A percentile compares a stretch with the other conserved stretches of the same genome.
These are phyloP conservation scores for Bombus sylvicola DNA, from an alignment of 1,140 invertebrate genomes.

Conservation along the genomic window DNA sequence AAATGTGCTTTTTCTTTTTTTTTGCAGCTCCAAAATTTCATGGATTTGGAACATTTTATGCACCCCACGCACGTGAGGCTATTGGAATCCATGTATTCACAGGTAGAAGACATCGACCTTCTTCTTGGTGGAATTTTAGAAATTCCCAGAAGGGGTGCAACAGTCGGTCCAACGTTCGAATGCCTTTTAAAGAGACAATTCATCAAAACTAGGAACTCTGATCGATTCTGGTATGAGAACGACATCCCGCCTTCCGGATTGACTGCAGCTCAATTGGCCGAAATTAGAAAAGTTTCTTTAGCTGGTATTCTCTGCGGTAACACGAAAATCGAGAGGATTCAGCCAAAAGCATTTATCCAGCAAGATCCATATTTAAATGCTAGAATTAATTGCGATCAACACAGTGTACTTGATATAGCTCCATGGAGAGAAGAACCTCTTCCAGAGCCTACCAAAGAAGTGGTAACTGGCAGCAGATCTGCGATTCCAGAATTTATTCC, in stretches of 20 bases:
- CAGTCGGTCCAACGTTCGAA: slow-evolving; percentile 94
- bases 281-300: slow-evolving; percentile 92
- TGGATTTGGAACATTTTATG: slow-evolving; percentile 86
- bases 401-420: slow-evolving; percentile 85
- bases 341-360: slow-evolving; percentile 93
- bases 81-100: slow-evolving; percentile 87
- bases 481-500: slow-evolving; percentile 53
- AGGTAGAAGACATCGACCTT: slow-evolving; percentile 92
- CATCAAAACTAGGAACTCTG: slow-evolving; percentile 89
- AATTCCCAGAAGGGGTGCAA: slow-evolving; percentile 89
- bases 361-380: slow-evolving; percentile 95
- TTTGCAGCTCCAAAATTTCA: slow-evolving; percentile 83
- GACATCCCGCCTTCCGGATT: slow-evolving; percentile 95
- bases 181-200: slow-evolving; percentile 93
- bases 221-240: slow-evolving; percentile 98
- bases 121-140: slow-evolving; percentile 93
- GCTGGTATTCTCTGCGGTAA: slow-evolving; percentile 94
- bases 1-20: background rate
- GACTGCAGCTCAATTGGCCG: slow-evolving; percentile 90
- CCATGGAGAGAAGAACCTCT: slow-evolving; percentile 85
- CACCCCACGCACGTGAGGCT: slow-evolving; percentile 83
- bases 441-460: slow-evolving; percentile 60
- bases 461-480: slow-evolving; percentile 46
- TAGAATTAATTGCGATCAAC: slow-evolving; percentile 89
- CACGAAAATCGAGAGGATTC: slow-evolving; percentile 85